Conservation (phyloP, 2,888 invertebrate genomes). For the Phragmatobia fuliginosa region DNA sequence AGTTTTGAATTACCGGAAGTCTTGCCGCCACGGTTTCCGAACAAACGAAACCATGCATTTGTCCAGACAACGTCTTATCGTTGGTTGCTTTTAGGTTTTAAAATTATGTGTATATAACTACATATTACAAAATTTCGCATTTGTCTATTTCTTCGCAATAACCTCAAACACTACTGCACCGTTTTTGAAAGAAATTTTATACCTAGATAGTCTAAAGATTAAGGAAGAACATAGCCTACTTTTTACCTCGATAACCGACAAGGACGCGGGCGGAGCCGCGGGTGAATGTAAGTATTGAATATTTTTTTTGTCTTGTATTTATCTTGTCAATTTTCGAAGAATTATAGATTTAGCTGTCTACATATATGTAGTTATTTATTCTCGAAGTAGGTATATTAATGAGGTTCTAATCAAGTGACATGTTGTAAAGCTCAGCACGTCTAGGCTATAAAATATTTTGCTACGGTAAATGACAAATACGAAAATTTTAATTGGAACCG, state of each 20-base stretch:
- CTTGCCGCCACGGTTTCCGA: constrained; percentile 65
- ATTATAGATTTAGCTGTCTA: neutral
- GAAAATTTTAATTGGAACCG: constrained; percentile 66
- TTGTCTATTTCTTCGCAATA: no score
- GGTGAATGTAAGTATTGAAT: no score
- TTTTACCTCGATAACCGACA: no score
- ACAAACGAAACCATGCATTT: constrained; percentile 39
- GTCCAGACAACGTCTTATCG: constrained; percentile 16
- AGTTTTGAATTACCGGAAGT: constrained; percentile 67
- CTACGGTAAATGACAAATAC: constrained; percentile 49
- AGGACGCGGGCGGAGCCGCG: no score
- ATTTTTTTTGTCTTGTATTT: no score
- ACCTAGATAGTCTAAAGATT: no score
- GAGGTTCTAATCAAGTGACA: neutral
- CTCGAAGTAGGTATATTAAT: neutral
- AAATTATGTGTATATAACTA: no score
- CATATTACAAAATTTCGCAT: no score
- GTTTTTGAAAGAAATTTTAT: no score
- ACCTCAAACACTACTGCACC: no score
- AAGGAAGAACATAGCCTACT: no score
- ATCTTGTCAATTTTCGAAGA: neutral
- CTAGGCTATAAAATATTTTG: constrained; percentile 54
- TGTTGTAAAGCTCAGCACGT: constrained; percentile 35
- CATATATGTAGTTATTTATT: no score
- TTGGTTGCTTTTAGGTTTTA: neutral